Conservation (phyloP, 2,888 invertebrate genomes). For the Caenorhabditis panamensis region DNA sequence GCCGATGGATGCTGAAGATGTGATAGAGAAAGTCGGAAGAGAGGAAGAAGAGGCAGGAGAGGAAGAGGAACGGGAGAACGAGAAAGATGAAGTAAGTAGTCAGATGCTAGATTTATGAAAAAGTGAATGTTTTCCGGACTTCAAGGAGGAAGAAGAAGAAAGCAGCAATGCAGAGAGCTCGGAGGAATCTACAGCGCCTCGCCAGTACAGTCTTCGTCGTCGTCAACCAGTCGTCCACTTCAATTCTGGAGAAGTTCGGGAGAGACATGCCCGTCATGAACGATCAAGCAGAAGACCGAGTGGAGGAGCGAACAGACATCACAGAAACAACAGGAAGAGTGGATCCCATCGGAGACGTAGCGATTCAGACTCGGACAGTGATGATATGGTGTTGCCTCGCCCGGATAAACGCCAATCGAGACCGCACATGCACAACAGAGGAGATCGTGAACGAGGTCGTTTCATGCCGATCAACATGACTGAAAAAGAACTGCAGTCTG, state of each 20-base stretch:
- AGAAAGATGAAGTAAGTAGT: conserved; percentile 31
- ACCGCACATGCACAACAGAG: conserved; percentile 47
- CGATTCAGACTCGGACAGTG: conserved; percentile 69
- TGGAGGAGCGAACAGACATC: conserved; percentile 30
- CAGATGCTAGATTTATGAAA: background rate
- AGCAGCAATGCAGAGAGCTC: conserved; percentile 47
- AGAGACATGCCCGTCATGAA: conserved; percentile 38
- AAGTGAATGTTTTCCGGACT: background rate
- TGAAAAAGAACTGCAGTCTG: conserved; percentile 53
- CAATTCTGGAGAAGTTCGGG: conserved; percentile 38
- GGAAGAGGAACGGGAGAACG: conserved; percentile 44
- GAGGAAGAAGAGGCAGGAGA: conserved; percentile 54
- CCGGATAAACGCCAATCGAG: conserved; percentile 38
- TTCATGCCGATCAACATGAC: conserved; percentile 78
- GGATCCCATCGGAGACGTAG: conserved; percentile 57
- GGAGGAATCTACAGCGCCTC: conserved; percentile 48
- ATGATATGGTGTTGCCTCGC: conserved; percentile 53
- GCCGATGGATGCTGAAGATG: conserved; percentile 32
- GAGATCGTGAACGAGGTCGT: conserved; percentile 57
- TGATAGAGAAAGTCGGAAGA: conserved; percentile 40
- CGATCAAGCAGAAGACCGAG: conserved; percentile 8
- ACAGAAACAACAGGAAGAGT: conserved; percentile 21
- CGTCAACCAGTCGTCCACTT: conserved; percentile 51
- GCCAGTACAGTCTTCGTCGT: conserved; percentile 53
- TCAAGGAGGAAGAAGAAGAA: conserved; percentile 45